Evolutionary conservation across 2,113 vertebrate species (phyloP), one percentile per base, ranked within the genome.

Genomic region (Phaetusa simplex): DNA sequence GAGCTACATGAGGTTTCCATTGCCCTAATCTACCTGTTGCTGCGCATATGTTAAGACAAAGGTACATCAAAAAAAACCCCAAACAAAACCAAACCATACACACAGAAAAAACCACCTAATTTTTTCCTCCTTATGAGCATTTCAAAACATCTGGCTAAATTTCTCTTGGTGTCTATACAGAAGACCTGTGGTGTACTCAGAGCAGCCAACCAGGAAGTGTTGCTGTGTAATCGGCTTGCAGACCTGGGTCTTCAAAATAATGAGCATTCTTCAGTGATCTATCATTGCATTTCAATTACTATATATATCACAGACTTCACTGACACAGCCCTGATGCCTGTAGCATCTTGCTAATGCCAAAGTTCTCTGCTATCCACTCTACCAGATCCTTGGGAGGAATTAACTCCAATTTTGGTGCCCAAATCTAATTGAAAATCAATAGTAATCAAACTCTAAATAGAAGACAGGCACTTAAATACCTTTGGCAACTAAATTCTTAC

Each of bases 31-130:
- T 52, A 26, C 27, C 20, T 80, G 13, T 20, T 73, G 6, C 20
- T 64, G 14, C 23, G 8, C 5, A n/a, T 34, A 17, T 18, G 6
- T 38, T 38, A 66, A 76, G 29, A 80, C 13, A 58, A 76, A 67
- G 6, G 3, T 43, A 76, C 9, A 20, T 47, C n/a, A 52, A 55
- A 70, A 45, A 29, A 38, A 38, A 38, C 38, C 38, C 1, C 18
- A 23, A 15, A 11, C 2, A 16, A 85, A 88, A 43, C 1, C 2
- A 53, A 88, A 38, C 27, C 20, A 32, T 8, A 34, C 6, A n/a
- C 5, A 55, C 14, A 56, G 4, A 65, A 4, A 49, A 58, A 9
- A 0, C 2, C 3, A 21, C 19, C 9, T 42, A 0, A 9, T 72
- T 43, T 86, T 65, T 36, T 30, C 7, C 9, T 69, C 30, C 38